phyloP scores from a whole-genome alignment of 2,888 invertebrate genomes.

The Brachycybe producta region DNA sequence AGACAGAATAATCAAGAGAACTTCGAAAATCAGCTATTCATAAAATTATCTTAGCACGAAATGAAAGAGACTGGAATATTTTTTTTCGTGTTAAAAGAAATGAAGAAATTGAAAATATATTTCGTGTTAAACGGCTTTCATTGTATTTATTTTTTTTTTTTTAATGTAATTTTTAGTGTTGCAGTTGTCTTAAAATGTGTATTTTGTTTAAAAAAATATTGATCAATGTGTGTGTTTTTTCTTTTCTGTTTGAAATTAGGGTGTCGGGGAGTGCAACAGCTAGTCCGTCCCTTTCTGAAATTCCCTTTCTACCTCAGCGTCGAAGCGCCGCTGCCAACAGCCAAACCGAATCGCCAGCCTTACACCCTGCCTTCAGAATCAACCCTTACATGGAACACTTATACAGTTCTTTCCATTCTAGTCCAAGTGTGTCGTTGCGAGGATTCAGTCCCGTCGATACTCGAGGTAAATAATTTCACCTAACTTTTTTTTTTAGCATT shows the following conservation, averaged over 20 bases:
- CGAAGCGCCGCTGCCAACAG: slow-evolving; percentile 32
- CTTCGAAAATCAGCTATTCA: no score
- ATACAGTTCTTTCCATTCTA: slow-evolving; percentile 54
- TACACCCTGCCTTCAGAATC: slow-evolving; percentile 54
- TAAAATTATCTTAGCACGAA: no score
- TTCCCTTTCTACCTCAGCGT: slow-evolving; percentile 25
- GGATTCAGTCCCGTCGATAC: slow-evolving; percentile 35
- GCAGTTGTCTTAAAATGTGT: background rate
- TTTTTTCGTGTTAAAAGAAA: background rate
- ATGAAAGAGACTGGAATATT: no score
- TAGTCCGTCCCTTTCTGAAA: slow-evolving; percentile 24
- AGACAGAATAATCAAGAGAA: no score
- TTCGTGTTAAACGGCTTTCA: background rate
- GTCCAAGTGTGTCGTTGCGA: slow-evolving; percentile 53
- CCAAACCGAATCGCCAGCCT: slow-evolving; percentile 32
- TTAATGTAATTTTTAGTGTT: background rate
- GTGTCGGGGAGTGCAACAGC: slow-evolving; percentile 20
- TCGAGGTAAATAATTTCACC: slow-evolving; percentile 37
- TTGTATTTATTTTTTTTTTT: background rate
- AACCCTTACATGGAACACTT: slow-evolving; percentile 63
- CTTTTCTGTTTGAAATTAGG: slow-evolving; percentile 14
- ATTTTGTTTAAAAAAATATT: no score
- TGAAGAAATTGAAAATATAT: background rate
- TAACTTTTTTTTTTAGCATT: background rate
- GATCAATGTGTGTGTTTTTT: slow-evolving; percentile 1